Percentiles rank a stretch among this genome's conserved stretches.
Evolutionary conservation across 2,113 vertebrate genomes (phyloP).

Genomic region (Lipotes vexillifer): DNA sequence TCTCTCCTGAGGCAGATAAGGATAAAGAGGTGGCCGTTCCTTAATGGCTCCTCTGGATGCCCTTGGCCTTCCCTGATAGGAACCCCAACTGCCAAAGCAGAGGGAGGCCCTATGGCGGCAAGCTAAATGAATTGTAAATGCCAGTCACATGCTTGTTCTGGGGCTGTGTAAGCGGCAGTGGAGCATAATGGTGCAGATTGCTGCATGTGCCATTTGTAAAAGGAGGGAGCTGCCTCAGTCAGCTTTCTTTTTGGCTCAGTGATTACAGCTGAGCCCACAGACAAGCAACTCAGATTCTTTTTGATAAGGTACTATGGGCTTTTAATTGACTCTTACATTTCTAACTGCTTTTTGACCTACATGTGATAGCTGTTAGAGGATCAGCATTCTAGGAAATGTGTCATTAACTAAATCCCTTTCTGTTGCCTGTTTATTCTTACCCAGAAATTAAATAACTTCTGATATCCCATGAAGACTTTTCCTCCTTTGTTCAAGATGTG

Average conservation of each 20-base stretch:
- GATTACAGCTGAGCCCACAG: constrained; percentile 56
- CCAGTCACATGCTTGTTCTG: neutral
- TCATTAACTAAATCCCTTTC: constrained; percentile 13
- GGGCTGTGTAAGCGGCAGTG: neutral
- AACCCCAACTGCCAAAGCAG: neutral
- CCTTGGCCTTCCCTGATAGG: rapidly evolving
- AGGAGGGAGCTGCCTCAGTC: neutral
- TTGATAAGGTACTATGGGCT: constrained; percentile 37
- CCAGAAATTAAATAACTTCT: constrained; percentile 12
- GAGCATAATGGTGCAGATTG: neutral
- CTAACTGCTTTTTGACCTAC: constrained; percentile 37
- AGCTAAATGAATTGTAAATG: neutral
- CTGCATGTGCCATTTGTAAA: neutral
- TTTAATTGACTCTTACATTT: constrained; percentile 52
- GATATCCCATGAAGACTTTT: neutral
- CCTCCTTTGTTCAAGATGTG: neutral
- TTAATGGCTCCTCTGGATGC: neutral
- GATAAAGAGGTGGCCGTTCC: neutral
- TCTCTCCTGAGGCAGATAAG: neutral
- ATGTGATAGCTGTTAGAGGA: neutral
- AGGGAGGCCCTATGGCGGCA: neutral
- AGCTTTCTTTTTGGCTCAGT: constrained; percentile 31
- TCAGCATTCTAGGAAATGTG: constrained; percentile 10
- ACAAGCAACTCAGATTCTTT: constrained; percentile 41
- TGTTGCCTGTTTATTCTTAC: neutral